Conservation (phyloP, 2,888 invertebrate genomes). For the Parapristionchus giblindavisi region DNA sequence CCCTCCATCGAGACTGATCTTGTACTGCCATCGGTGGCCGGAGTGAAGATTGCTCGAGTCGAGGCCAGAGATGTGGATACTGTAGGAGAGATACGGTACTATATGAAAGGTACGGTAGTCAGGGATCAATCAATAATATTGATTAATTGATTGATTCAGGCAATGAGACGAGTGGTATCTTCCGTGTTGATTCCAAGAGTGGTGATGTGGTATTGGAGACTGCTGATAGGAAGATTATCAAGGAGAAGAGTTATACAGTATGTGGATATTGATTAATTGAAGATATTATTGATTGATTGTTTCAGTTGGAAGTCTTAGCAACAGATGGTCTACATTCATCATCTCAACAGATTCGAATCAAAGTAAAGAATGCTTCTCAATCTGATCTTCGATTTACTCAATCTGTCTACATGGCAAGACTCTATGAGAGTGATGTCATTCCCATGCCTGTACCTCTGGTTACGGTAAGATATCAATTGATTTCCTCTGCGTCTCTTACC, state of each 20-base stretch:
- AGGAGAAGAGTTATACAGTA: conserved; percentile 38
- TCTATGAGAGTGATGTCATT: conserved; percentile 75
- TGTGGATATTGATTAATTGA: background rate
- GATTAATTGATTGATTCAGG: conserved; percentile 22
- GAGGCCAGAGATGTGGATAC: conserved; percentile 70
- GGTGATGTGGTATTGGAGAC: conserved; percentile 77
- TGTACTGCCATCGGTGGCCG: conserved; percentile 44
- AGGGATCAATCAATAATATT: background rate
- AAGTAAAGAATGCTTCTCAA: conserved; percentile 22
- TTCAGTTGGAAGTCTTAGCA: conserved; percentile 49
- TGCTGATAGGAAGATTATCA: conserved; percentile 40
- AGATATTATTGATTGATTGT: background rate
- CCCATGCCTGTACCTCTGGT: conserved; percentile 68
- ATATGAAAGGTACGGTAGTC: conserved; percentile 30
- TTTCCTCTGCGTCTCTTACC: background rate
- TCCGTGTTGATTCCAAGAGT: conserved; percentile 79
- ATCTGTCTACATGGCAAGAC: conserved; percentile 44
- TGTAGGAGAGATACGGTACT: conserved; percentile 52
- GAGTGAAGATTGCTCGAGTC: conserved; percentile 67
- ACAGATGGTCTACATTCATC: conserved; percentile 56
- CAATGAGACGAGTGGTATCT: conserved; percentile 12
- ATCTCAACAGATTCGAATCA: conserved; percentile 41
- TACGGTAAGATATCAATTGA: conserved; percentile 35
- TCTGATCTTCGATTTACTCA: conserved; percentile 48
- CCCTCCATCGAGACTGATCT: conserved; percentile 27